phyloP scores from a whole-genome alignment of 2,113 vertebrate genomes.

The Thryonomys swinderianus region DNA sequence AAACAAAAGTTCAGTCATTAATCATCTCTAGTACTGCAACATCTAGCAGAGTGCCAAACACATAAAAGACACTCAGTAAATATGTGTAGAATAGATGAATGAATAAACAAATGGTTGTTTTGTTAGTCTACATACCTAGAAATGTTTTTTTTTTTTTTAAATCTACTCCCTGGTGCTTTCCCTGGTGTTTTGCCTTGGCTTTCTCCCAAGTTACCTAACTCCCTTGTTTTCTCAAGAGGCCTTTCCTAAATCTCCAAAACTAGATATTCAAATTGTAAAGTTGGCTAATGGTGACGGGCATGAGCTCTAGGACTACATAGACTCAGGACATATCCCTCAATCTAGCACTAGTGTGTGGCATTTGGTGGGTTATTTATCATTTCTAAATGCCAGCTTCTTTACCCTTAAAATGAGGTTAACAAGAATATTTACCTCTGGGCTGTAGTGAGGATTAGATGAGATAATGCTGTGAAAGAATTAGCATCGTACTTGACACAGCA shows the following conservation, averaged over 20 bases:
- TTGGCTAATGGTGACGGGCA: not conserved
- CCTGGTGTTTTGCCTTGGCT: conserved; percentile 6
- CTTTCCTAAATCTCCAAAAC: not conserved
- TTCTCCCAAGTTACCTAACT: not conserved
- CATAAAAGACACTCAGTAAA: not conserved
- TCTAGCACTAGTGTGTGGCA: not conserved
- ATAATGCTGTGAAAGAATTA: conserved; percentile 35
- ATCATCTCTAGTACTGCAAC: not conserved
- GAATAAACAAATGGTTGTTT: not conserved
- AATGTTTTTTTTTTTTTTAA: too few relatives aligned
- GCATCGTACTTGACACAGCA: not conserved
- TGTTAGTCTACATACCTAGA: not conserved
- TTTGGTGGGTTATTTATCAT: conserved; percentile 17
- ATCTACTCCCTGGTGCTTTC: not conserved
- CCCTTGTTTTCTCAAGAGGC: not conserved
- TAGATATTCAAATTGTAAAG: not conserved
- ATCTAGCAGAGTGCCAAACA: not conserved
- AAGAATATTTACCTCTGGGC: not conserved
- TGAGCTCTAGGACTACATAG: not conserved
- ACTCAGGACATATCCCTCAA: not conserved
- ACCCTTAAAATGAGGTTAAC: conserved; percentile 18
- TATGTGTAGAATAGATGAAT: not conserved
- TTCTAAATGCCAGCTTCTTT: conserved; percentile 23
- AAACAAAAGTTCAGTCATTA: conserved; percentile 3
- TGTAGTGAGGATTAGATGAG: conserved; percentile 53